Percentiles rank a stretch among this genome's conserved stretches.
These are phyloP conservation scores for Parauchenoglanis punctatus DNA, from an alignment of 2,797 vertebrate genomes.

Conservation along the genomic window DNA sequence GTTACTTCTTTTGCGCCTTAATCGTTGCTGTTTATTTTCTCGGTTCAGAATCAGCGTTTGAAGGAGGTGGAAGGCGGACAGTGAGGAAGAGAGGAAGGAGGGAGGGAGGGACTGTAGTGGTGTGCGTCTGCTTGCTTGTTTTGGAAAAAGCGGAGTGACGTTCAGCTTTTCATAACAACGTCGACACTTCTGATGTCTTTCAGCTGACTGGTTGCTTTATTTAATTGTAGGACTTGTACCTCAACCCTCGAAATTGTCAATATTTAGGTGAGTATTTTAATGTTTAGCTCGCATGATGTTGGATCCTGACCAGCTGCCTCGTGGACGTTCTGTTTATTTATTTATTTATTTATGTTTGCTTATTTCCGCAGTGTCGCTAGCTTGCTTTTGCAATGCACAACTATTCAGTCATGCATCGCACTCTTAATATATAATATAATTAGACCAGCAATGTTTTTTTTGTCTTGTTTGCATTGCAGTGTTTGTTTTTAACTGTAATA, in stretches of 20 bases:
- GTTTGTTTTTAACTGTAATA: background rate
- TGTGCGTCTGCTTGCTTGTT: conserved; percentile 55
- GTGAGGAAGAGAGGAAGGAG: background rate
- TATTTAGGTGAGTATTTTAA: conserved; percentile 43
- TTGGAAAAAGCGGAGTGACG: background rate
- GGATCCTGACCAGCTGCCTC: background rate
- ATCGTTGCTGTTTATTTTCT: background rate
- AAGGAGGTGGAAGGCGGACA: background rate
- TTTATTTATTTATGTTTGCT: background rate
- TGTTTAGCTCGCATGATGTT: background rate
- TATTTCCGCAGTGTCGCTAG: background rate
- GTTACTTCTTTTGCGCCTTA: background rate
- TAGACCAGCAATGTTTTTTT: too few species aligned
- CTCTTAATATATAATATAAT: background rate
- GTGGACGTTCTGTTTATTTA: background rate
- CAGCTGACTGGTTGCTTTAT: conserved; percentile 29
- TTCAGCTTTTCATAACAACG: background rate
- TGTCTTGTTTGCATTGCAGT: background rate
- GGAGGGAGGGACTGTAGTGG: background rate
- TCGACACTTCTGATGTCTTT: conserved; percentile 37
- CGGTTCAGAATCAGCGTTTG: background rate
- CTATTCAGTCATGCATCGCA: background rate
- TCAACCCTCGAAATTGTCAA: conserved; percentile 12
- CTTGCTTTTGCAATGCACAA: background rate
- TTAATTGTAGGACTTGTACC: background rate